phyloP scores from a whole-genome alignment of 1,140 invertebrate species.

The Brachionus rotundiformis region DNA sequence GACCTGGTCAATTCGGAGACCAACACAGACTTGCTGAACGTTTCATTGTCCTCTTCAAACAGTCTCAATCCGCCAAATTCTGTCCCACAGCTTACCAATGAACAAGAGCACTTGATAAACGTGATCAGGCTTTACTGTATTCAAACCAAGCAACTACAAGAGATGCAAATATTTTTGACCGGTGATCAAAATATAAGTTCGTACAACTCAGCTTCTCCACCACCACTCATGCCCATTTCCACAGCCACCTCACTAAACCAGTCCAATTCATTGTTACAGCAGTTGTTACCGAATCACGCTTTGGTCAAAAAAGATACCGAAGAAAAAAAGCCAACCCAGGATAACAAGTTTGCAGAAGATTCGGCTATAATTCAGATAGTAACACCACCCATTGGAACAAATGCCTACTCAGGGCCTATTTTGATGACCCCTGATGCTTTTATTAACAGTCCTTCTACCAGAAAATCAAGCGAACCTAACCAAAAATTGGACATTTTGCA shows the following conservation, averaged over 20 bases:
- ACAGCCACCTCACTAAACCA: not conserved
- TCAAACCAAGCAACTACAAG: slow-evolving; percentile 49
- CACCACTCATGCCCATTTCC: not conserved
- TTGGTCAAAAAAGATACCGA: not conserved
- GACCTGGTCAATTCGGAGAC: not conserved
- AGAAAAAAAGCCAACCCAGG: not conserved
- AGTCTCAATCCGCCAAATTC: not conserved
- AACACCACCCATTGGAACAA: not conserved
- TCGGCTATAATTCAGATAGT: slow-evolving; percentile 45
- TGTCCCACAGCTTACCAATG: slow-evolving; percentile 23
- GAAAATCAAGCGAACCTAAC: slow-evolving; percentile 55
- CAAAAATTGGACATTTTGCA: slow-evolving; percentile 52
- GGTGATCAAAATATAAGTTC: slow-evolving; percentile 23
- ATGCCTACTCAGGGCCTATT: slow-evolving; percentile 53
- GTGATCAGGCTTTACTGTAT: slow-evolving; percentile 46
- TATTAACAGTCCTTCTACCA: slow-evolving; percentile 60
- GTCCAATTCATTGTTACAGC: not conserved
- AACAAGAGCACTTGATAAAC: slow-evolving; percentile 25
- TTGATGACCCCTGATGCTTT: slow-evolving; percentile 86
- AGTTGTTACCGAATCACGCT: slow-evolving; percentile 18
- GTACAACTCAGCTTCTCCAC: slow-evolving; percentile 3
- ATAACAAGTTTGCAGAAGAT: slow-evolving; percentile 17
- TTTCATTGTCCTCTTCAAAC: slow-evolving; percentile 25
- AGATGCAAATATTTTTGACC: slow-evolving; percentile 48
- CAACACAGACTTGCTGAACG: slow-evolving; percentile 19